Evolutionary conservation across 35 echinoderm and acorn worm genomes (phyloP).

Genomic region (Acanthaster planci): DNA sequence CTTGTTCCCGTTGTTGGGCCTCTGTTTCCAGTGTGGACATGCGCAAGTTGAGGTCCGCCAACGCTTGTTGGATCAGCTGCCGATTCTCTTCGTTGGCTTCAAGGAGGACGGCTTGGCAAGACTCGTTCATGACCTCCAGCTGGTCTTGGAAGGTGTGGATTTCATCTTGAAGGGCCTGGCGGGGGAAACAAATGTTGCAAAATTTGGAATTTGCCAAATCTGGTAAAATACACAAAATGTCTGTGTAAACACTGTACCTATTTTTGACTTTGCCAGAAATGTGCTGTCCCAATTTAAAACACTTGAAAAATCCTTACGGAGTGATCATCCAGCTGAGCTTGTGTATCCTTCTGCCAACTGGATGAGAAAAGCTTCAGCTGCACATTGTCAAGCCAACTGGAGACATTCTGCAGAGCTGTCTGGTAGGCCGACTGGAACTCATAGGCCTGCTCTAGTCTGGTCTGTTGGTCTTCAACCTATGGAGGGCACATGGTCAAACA

Average conservation of each 20-base stretch:
- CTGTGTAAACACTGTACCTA: too few species aligned
- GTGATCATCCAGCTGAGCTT: constrained; percentile 77
- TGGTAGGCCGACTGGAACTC: constrained; percentile 91
- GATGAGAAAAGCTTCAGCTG: constrained; percentile 92
- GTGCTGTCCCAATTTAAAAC: too few species aligned
- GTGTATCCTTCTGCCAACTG: constrained; percentile 89
- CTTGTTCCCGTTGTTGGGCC: constrained; percentile 75
- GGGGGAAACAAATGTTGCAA: background rate
- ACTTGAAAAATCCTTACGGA: constrained; percentile 58
- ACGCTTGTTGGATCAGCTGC: constrained; percentile 83
- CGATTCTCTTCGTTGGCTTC: constrained; percentile 72
- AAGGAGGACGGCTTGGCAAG: constrained; percentile 72
- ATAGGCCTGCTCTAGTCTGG: constrained; percentile 79
- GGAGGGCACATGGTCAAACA: background rate
- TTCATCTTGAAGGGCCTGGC: constrained; percentile 83
- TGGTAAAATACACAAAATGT: too few species aligned
- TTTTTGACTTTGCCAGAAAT: too few species aligned
- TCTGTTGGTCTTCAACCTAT: constrained; percentile 90
- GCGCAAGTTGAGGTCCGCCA: constrained; percentile 71
- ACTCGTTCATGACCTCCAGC: constrained; percentile 79
- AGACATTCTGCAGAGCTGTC: constrained; percentile 85
- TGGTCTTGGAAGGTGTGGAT: constrained; percentile 86
- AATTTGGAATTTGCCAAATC: too few species aligned
- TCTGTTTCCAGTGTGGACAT: constrained; percentile 90
- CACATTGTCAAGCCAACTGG: constrained; percentile 87